Base-by-base conservation (phyloP, 2,113 vertebrate genomes). In the Hypomesus transpacificus region DNA sequence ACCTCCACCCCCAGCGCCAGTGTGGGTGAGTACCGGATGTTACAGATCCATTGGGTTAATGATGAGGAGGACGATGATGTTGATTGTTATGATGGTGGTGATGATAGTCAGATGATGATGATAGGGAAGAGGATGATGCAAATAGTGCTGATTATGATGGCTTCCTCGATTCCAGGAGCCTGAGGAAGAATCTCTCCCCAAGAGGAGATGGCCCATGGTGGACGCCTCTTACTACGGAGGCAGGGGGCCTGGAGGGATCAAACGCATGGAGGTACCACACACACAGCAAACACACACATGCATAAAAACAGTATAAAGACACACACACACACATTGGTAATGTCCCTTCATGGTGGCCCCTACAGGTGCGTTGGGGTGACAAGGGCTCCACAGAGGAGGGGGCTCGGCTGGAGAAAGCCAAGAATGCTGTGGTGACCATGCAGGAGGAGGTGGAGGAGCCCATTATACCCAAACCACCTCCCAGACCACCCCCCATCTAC, bases 221-320 rank as follows among this genome's bases (percentile, higher is more conserved):
- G 96, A 99, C 62, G 97, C 97, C n/a, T 98, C 97, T 0, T 98
- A 98, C 72, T 99, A 99, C 0, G 97, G 97, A 0, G 97, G 96
- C 34, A 90, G 96, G 82, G 97, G 97, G 50, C 89, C 95, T 69
- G 97, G 97, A 77, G 97, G 97, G 77, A 98, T 99, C 83, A 97
- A 94, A 90, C 93, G 95, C 82, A 99, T 99, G 97, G 97, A 99
- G 95, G 97, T 98, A 70, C 34, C 4, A 16, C 14, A 39, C 1
- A 34, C 9, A 31, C 18, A 14, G 18, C 53, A 54, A 54, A 54
- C 53, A 54, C 3, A 14, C 53, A 5, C 3, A 9, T 24, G 28
- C 1, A 31, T 18, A 18, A 7, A 18, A 63, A 63, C 26, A 6
- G 24, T 39, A 26, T 39, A 26, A 26, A 28, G 8, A n/a, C 14